Evolutionary conservation across 2,797 vertebrate species (phyloP).

Genomic region (Pseudochirops corinnae): DNA sequence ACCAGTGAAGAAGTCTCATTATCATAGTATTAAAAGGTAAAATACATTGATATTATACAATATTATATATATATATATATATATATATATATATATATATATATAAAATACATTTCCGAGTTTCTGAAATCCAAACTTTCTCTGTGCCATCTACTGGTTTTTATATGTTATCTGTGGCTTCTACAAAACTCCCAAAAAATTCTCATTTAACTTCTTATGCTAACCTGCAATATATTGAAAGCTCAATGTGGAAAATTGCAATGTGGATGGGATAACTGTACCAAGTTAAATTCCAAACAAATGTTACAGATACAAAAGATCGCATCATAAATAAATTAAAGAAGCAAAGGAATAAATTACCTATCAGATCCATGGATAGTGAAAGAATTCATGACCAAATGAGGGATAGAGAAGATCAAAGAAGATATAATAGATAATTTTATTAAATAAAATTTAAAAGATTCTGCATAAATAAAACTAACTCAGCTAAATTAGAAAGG

Average conservation of each 20-base stretch:
- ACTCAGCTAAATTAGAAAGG: not conserved
- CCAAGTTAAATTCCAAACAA: not conserved
- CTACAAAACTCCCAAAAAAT: not conserved
- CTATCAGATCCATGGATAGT: not conserved
- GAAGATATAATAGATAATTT: not conserved
- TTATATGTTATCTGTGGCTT: not conserved
- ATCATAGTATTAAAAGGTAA: not conserved
- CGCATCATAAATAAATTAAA: not conserved
- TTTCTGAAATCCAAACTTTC: not conserved
- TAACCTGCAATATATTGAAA: not conserved
- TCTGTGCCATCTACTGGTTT: not conserved
- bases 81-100: not conserved
- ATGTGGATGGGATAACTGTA: not conserved
- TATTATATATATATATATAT: not conserved
- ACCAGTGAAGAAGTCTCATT: not conserved
- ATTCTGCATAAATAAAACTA: not conserved
- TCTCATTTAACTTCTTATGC: not conserved
- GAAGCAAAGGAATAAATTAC: not conserved
- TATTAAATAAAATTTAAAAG: not conserved
- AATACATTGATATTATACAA: not conserved
- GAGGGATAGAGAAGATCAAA: not conserved
- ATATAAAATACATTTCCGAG: not conserved
- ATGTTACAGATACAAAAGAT: not conserved
- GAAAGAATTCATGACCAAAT: not conserved
- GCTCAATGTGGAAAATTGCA: not conserved